These are phyloP conservation scores for Hippocampus kuda DNA, from an alignment of 2,797 vertebrate species.

Conservation along the genomic window DNA sequence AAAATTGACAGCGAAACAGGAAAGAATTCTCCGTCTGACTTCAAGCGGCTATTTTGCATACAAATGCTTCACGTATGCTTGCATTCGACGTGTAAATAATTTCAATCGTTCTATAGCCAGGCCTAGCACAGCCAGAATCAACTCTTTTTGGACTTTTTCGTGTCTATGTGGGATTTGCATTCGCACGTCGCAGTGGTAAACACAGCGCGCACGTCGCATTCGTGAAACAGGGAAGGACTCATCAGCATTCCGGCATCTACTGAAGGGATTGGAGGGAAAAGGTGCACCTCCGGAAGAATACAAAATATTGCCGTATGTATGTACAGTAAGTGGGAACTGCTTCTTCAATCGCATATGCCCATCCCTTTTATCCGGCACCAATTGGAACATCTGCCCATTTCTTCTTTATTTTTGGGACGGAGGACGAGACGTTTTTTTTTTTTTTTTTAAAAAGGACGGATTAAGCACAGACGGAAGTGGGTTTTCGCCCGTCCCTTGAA, in stretches of 20 bases:
- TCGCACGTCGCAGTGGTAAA: not conserved
- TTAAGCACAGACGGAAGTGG: too few relatives aligned
- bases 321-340: not conserved
- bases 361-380: not conserved
- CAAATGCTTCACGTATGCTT: not conserved
- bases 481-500: too few relatives aligned
- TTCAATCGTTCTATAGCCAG: not conserved
- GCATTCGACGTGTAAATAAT: not conserved
- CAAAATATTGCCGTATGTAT: not conserved
- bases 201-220: not conserved
- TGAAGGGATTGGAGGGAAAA: not conserved
- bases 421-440: too few relatives aligned
- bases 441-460: too few relatives aligned
- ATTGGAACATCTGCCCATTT: not conserved
- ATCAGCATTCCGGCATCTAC: not conserved
- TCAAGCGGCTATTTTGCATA: slow-evolving; percentile 1
- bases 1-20: not conserved
- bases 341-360: not conserved
- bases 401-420: not conserved
- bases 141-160: not conserved
- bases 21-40: not conserved
- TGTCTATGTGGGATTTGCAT: not conserved
- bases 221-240: not conserved
- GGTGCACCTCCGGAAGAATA: not conserved
- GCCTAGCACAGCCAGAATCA: not conserved